phyloP scores from a whole-genome alignment of 2,888 invertebrate species.

The Thereva nobilitata region DNA sequence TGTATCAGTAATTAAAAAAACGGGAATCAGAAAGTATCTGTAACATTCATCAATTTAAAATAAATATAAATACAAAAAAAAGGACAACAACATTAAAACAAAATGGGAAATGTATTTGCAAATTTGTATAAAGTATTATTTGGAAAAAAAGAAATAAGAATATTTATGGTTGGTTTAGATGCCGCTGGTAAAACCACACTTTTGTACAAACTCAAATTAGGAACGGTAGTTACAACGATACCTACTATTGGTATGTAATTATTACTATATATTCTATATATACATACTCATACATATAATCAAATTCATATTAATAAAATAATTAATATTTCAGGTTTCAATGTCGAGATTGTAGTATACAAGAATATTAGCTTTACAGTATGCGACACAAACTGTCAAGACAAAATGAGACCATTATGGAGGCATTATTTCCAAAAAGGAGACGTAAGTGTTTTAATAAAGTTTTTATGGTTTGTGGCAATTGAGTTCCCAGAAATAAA shows the following conservation, averaged over 20 bases:
- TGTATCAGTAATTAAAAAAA: no score
- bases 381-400: slow-evolving; percentile 97
- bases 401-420: slow-evolving; percentile 97
- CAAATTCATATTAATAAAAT: background rate
- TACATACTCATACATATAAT: slow-evolving; percentile 1
- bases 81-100: slow-evolving; percentile 47
- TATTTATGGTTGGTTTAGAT: slow-evolving; percentile 99
- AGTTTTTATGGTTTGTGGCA: no score
- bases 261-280: slow-evolving; percentile 28
- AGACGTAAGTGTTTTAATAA: slow-evolving; percentile 63
- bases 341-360: slow-evolving; percentile 98
- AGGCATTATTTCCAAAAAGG: slow-evolving; percentile 98
- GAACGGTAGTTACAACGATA: slow-evolving; percentile 99
- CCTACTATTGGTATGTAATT: slow-evolving; percentile 92
- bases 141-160: slow-evolving; percentile 99
- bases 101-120: slow-evolving; percentile 97
- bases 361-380: slow-evolving; percentile 99
- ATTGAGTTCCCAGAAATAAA: no score
- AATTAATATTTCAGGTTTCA: slow-evolving; percentile 74
- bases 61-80: background rate
- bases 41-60: no score
- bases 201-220: slow-evolving; percentile 99
- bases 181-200: slow-evolving; percentile 99
- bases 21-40: no score
- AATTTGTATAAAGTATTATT: slow-evolving; percentile 98